Conservation (phyloP, 2,113 vertebrate species). For the Triplophysa rosa region DNA sequence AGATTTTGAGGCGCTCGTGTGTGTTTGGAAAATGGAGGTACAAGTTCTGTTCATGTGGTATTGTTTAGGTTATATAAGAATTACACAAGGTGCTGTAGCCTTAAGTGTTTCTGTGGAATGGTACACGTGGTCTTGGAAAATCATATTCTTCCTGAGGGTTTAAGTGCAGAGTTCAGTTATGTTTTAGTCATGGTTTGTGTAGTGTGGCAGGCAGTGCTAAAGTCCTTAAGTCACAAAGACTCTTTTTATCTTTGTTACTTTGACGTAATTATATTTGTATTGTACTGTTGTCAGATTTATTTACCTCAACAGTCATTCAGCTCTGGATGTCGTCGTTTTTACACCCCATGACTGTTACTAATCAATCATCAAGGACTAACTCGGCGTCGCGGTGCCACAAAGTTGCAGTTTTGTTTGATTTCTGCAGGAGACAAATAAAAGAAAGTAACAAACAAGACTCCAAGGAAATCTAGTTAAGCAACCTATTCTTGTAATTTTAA, state of each 20-base stretch:
- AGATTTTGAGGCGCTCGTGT: too few relatives aligned
- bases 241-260: neutral
- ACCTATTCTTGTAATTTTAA: too few relatives aligned
- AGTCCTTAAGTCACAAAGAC: neutral
- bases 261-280: neutral
- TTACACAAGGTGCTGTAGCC: neutral
- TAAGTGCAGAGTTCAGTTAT: neutral
- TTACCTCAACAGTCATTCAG: neutral
- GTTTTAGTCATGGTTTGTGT: neutral
- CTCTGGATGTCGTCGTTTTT: neutral
- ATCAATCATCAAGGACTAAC: neutral
- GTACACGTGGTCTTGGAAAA: neutral
- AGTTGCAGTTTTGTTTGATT: neutral
- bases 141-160: neutral
- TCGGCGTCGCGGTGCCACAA: neutral
- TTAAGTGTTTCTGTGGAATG: neutral
- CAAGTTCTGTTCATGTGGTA: neutral
- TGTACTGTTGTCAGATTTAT: neutral
- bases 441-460: too few relatives aligned
- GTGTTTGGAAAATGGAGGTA: too few relatives aligned
- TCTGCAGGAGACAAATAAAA: neutral
- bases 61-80: neutral
- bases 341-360: neutral
- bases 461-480: too few relatives aligned
- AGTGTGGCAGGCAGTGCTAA: neutral